Base-by-base conservation (phyloP, 1,140 invertebrate genomes). In the Ladona fulva region DNA sequence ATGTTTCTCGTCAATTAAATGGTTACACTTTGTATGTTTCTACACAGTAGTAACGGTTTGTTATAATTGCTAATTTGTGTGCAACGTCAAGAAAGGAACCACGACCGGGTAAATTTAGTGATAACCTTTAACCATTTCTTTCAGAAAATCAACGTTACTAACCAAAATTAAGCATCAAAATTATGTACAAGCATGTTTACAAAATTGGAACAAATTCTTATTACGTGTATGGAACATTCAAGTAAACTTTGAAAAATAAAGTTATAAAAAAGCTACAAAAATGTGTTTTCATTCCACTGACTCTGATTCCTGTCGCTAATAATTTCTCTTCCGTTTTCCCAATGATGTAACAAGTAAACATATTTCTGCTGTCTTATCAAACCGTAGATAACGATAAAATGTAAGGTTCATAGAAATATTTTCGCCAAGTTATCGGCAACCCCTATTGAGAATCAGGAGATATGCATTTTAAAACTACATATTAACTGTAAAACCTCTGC, bases 1-100 rank as follows among this genome's bases (percentile, higher is more conserved):
- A 66, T 66, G n/a, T 66, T 66, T 66, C 52, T 66, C 52, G 52
- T 66, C 52, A 66, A 66, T 66, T 66, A 66, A 66, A 66, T 66
- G 52, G 52, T 66, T 66, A 66, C 52, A 66, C 52, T 66, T 66
- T 66, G 52, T 66, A 66, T 66, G 52, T 66, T 66, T 66, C 52
- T 6, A 66, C 52, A 66, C 52, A 3, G 52, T 66, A 66, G 52
- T 66, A 66, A 66, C n/a, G 12, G 52, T 16, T 66, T 66, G 52
- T 19, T 66, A 19, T 19, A 3, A 66, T 19, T 12, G 52, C 52
- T 66, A 12, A 66, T 66, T 66, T 16, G 52, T 66, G 12, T 66
- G 3, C 14, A 12, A 12, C 12, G 44, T 52, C 44, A 52, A 52
- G 10, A 12, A 66, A 66, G 52, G 12, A 6, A 66, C 14, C 14